phyloP scores from a whole-genome alignment of 2,113 vertebrate species.

The Actinemys pallida region DNA sequence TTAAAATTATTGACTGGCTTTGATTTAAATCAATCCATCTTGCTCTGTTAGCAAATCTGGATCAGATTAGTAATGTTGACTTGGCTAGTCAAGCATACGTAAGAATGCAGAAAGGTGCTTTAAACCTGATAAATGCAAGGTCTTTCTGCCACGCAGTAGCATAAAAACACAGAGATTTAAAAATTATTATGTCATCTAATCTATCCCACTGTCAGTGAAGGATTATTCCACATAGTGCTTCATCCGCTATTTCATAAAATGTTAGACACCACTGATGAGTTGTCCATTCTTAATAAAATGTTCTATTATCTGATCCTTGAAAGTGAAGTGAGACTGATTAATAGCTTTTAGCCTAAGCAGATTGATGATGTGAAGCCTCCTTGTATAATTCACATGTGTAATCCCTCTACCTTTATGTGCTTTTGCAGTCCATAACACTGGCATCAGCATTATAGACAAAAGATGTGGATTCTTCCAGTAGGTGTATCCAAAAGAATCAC shows the following conservation, averaged over 20 bases:
- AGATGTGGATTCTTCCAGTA: not conserved
- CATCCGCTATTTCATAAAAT: not conserved
- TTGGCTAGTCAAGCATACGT: not conserved
- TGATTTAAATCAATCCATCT: not conserved
- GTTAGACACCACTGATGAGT: not conserved
- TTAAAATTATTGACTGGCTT: not conserved
- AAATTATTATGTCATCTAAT: not conserved
- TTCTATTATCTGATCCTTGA: not conserved
- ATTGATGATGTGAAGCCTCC: not conserved
- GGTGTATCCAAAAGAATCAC: not conserved
- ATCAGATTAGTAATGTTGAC: not conserved
- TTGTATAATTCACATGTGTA: not conserved
- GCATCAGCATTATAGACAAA: not conserved
- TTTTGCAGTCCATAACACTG: not conserved
- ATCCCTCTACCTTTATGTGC: not conserved
- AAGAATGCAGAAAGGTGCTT: not conserved
- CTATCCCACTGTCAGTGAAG: not conserved
- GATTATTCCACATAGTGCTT: not conserved
- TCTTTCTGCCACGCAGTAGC: not conserved
- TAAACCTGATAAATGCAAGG: not conserved
- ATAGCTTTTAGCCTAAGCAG: not conserved
- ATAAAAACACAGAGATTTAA: not conserved
- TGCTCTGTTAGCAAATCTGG: not conserved
- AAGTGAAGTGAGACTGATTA: not conserved
- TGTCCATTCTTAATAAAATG: not conserved